Evolutionary conservation across 2,797 vertebrate genomes (phyloP).

Genomic region (Setipinna tenuifilis): DNA sequence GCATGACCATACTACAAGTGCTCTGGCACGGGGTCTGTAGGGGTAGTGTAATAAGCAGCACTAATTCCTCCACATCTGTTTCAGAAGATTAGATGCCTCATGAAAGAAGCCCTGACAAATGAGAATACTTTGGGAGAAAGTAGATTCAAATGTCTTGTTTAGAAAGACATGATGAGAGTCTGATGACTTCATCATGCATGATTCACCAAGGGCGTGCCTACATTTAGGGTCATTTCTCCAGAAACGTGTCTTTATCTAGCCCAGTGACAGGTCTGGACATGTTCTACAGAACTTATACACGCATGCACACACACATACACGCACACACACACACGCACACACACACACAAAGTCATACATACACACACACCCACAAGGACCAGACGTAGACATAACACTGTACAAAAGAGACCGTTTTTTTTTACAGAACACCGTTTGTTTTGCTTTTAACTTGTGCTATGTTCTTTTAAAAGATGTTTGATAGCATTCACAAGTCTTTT

Average conservation of each 20-base stretch:
- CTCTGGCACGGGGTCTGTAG: background rate
- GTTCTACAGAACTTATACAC: background rate
- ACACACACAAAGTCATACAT: background rate
- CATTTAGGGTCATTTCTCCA: background rate
- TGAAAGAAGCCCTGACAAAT: background rate
- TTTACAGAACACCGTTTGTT: background rate
- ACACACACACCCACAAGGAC: background rate
- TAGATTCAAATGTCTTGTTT: background rate
- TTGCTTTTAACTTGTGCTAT: background rate
- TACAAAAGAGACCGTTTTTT: background rate
- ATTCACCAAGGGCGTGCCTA: background rate
- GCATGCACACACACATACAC: background rate
- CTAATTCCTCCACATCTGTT: conserved; percentile 17
- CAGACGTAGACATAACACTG: background rate
- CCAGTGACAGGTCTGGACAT: background rate
- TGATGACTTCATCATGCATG: background rate
- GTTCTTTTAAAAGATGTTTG: background rate
- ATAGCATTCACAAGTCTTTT: background rate
- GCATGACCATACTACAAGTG: background rate
- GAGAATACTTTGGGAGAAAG: background rate
- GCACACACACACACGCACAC: background rate
- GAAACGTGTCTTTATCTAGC: background rate
- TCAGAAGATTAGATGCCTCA: background rate
- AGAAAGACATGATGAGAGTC: conserved; percentile 1
- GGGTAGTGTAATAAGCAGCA: background rate